Percentiles rank a stretch among this genome's conserved stretches.
Conservation (phyloP, 2,113 vertebrate species). For the Lasiurus borealis region DNA sequence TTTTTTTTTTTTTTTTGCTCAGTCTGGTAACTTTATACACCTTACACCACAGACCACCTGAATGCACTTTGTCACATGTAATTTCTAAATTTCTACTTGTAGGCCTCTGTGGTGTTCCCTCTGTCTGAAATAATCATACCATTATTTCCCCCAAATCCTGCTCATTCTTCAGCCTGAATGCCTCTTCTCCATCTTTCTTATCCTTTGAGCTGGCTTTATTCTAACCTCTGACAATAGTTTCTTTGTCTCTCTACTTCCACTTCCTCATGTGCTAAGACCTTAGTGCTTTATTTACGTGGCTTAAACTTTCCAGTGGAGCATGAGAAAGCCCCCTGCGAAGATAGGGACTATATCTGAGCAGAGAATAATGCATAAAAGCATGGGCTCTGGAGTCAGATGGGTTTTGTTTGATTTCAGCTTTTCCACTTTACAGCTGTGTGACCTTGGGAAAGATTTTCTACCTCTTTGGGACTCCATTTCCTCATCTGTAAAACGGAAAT, state of each 20-base stretch:
- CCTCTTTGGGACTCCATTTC: not conserved
- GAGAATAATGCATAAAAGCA: not conserved
- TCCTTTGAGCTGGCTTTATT: not conserved
- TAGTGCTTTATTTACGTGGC: slow-evolving; percentile 18
- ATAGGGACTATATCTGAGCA: not conserved
- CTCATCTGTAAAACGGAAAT: not conserved
- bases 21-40: not conserved
- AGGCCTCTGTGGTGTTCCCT: not conserved
- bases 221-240: not conserved
- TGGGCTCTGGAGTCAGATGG: not conserved
- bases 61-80: not conserved
- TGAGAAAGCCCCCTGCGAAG: not conserved
- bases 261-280: not conserved
- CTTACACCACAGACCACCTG: not conserved
- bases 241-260: not conserved
- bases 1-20: not conserved
- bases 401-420: slow-evolving; percentile 33
- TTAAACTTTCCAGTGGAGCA: not conserved
- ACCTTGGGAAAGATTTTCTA: not conserved
- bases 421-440: not conserved
- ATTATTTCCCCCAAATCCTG: not conserved
- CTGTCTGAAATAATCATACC: not conserved
- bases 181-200: not conserved
- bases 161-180: not conserved
- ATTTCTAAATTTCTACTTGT: slow-evolving; percentile 30